Evolutionary conservation across 2,888 invertebrate species (phyloP).

Genomic region (Actias luna): DNA sequence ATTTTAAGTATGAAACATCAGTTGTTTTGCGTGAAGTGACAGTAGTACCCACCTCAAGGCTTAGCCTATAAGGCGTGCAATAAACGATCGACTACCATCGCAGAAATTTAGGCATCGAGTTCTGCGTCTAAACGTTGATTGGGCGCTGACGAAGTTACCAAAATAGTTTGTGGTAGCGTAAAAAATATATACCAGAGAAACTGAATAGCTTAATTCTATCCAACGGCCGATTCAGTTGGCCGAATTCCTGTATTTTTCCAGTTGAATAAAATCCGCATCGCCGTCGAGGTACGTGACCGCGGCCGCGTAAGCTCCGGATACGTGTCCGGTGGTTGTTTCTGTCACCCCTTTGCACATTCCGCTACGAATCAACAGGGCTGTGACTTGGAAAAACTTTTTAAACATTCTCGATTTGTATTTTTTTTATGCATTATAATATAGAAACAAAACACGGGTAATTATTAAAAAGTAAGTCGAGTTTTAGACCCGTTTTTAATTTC

Average conservation of each 20-base stretch:
- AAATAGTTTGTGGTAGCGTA: not conserved
- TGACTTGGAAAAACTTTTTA: no score
- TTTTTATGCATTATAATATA: no score
- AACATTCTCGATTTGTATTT: no score
- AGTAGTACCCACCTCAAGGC: no score
- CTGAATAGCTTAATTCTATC: constrained; percentile 17
- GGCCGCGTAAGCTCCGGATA: constrained; percentile 49
- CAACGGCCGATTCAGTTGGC: constrained; percentile 20
- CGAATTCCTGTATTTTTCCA: constrained; percentile 22
- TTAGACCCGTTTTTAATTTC: no score
- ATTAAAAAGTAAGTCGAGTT: no score
- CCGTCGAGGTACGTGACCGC: constrained; percentile 56
- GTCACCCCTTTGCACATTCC: constrained; percentile 21
- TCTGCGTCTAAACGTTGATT: not conserved
- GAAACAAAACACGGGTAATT: no score
- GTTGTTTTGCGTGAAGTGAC: no score
- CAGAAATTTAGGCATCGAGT: not conserved
- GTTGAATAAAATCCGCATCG: constrained; percentile 52
- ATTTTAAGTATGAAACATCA: no score
- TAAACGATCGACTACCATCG: no score
- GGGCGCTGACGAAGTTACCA: not conserved
- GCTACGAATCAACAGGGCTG: not conserved
- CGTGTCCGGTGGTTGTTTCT: constrained; percentile 51
- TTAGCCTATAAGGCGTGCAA: no score
- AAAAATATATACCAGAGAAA: not conserved